phyloP scores from a whole-genome alignment of 1,140 invertebrate species.

The Dreissena rostriformis region DNA sequence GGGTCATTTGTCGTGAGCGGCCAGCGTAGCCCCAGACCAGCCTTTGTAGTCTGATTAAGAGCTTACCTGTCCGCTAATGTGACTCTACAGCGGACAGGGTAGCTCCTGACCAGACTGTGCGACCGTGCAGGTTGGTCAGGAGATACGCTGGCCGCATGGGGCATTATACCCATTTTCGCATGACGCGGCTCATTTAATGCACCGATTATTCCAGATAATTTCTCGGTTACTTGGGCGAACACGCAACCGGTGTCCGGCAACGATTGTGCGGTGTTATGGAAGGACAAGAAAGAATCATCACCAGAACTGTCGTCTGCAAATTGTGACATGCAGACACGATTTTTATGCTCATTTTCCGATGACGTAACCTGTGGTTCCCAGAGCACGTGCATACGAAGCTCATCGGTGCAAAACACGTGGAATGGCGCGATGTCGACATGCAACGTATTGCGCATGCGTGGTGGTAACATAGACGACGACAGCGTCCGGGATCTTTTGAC shows the following conservation, averaged over 20 bases:
- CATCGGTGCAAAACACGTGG: constrained; percentile 33
- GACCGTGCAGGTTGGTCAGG: no score
- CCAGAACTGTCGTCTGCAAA: constrained; percentile 18
- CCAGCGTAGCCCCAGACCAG: neutral
- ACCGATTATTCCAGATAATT: constrained; percentile 6
- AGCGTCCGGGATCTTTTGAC: neutral
- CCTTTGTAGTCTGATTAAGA: no score
- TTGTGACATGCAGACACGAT: constrained; percentile 38
- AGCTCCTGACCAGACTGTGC: neutral
- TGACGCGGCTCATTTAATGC: neutral
- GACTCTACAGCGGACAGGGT: no score
- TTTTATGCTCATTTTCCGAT: constrained; percentile 28
- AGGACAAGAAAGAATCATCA: neutral
- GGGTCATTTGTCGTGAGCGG: neutral
- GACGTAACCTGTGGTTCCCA: constrained; percentile 35
- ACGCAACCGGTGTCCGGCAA: constrained; percentile 27
- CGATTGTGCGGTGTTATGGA: constrained; percentile 29
- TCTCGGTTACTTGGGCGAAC: constrained; percentile 22
- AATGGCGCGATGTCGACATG: constrained; percentile 3
- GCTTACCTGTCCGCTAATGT: no score
- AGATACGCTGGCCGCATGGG: neutral
- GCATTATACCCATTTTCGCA: neutral
- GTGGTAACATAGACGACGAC: neutral
- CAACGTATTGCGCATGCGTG: neutral
- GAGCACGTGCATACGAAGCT: constrained; percentile 27